phyloP scores from a whole-genome alignment of 2,113 vertebrate species.

The Oncorhynchus masou region DNA sequence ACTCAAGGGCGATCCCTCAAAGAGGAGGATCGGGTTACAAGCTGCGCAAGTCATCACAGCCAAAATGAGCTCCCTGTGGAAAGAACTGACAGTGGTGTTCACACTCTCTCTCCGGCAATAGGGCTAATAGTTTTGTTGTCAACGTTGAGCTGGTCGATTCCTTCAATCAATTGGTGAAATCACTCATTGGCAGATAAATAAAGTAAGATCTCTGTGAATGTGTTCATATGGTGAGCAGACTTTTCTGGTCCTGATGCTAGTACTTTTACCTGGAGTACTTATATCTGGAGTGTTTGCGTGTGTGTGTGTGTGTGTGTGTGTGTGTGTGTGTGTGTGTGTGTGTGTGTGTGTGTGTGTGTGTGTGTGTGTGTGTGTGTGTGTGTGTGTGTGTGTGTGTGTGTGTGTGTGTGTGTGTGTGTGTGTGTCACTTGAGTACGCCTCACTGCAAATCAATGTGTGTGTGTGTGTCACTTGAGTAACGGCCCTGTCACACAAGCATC shows the following conservation, averaged over 20 bases:
- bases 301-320: too few relatives aligned
- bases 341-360: too few relatives aligned
- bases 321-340: too few relatives aligned
- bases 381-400: slow-evolving; percentile 14
- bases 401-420: neutral
- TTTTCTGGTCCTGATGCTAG: slow-evolving; percentile 11
- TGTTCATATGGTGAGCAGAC: neutral
- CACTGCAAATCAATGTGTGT: slow-evolving; percentile 30
- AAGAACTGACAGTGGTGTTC: slow-evolving; percentile 33
- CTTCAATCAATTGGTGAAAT: neutral
- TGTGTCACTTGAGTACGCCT: neutral
- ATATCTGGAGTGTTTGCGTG: too few relatives aligned
- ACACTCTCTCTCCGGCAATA: slow-evolving; percentile 24
- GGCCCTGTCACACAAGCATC: neutral
- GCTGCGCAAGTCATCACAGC: slow-evolving; percentile 45
- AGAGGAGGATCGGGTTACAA: slow-evolving; percentile 45
- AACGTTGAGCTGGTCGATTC: neutral
- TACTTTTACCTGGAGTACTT: too few relatives aligned
- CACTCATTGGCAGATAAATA: neutral
- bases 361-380: too few relatives aligned
- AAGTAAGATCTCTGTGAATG: neutral
- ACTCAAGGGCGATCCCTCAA: slow-evolving; percentile 24
- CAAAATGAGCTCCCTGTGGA: slow-evolving; percentile 36
- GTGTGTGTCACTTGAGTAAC: slow-evolving; percentile 38
- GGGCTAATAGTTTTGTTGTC: neutral